Evolutionary conservation across 2,888 invertebrate species (phyloP).

Genomic region (Athetis lepigone): DNA sequence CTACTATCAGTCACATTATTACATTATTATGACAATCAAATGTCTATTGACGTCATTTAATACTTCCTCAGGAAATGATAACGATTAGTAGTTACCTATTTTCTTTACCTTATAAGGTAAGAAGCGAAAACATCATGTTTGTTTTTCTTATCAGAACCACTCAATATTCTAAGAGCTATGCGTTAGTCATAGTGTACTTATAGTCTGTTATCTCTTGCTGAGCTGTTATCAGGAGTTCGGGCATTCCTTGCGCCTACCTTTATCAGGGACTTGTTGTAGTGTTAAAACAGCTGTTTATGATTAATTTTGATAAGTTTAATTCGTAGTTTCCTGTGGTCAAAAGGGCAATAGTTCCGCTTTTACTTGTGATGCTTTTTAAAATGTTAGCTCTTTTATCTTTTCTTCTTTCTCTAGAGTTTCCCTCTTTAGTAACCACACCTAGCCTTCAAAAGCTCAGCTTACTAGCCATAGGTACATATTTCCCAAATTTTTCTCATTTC

Average conservation of each 20-base stretch:
- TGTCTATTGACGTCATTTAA: constrained; percentile 23
- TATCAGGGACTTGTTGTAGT: constrained; percentile 8
- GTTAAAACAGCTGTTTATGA: constrained; percentile 16
- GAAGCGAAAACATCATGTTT: constrained; percentile 4
- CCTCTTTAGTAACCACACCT: no score
- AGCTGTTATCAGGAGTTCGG: constrained; percentile 33
- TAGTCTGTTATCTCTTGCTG: constrained; percentile 39
- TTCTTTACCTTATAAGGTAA: constrained; percentile 37
- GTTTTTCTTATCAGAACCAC: constrained; percentile 41
- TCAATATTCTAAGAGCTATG: constrained; percentile 25
- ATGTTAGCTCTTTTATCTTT: no score
- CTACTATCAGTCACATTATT: constrained; percentile 16
- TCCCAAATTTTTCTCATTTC: no score
- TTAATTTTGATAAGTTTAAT: constrained; percentile 7
- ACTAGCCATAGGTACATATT: no score
- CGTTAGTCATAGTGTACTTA: constrained; percentile 40
- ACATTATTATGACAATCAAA: background rate
- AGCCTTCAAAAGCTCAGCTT: no score
- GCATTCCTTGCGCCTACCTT: constrained; percentile 25
- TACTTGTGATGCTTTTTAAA: no score
- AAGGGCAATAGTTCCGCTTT: no score
- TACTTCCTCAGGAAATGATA: constrained; percentile 45
- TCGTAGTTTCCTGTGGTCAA: background rate
- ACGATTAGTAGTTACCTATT: constrained; percentile 15
- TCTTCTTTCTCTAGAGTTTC: no score